Conservation (phyloP, 1,140 invertebrate species). For the Coelopa frigida region DNA sequence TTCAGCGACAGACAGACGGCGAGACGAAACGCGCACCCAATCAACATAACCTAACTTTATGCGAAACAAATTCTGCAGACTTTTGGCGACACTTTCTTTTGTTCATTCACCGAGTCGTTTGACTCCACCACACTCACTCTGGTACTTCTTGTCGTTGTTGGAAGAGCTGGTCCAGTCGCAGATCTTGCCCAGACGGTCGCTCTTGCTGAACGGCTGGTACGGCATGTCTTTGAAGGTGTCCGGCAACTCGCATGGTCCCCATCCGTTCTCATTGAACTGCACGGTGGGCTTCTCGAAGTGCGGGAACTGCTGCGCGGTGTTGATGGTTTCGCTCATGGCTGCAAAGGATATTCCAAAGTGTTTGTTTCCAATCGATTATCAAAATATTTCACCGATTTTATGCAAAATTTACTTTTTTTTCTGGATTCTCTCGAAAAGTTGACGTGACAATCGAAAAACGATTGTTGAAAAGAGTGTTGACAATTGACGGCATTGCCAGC, state of each 20-base stretch:
- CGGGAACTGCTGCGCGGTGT: conserved; percentile 28
- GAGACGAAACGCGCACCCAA: neutral
- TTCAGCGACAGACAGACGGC: conserved; percentile 8
- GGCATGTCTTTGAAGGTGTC: conserved; percentile 97
- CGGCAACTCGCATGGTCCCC: conserved; percentile 91
- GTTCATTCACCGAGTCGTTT: neutral
- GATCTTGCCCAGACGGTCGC: conserved; percentile 93
- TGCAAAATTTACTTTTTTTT: conserved; percentile 7
- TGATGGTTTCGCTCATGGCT: conserved; percentile 39
- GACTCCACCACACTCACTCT: conserved; percentile 60
- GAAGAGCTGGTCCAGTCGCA: conserved; percentile 96
- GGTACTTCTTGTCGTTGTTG: conserved; percentile 90
- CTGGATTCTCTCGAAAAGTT: neutral
- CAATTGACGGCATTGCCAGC: neutral
- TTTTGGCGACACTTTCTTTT: too few relatives aligned
- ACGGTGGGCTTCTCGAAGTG: conserved; percentile 40
- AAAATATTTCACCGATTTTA: too few relatives aligned
- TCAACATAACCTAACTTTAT: conserved; percentile 38
- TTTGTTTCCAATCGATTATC: neutral
- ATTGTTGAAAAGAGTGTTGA: too few relatives aligned
- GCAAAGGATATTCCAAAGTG: neutral
- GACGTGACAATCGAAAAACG: conserved; percentile 15
- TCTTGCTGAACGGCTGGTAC: conserved; percentile 97
- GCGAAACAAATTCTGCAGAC: too few relatives aligned
- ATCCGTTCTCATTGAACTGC: conserved; percentile 56